Base-by-base conservation (phyloP, 2,797 vertebrate species). In the Tenualosa ilisha region DNA sequence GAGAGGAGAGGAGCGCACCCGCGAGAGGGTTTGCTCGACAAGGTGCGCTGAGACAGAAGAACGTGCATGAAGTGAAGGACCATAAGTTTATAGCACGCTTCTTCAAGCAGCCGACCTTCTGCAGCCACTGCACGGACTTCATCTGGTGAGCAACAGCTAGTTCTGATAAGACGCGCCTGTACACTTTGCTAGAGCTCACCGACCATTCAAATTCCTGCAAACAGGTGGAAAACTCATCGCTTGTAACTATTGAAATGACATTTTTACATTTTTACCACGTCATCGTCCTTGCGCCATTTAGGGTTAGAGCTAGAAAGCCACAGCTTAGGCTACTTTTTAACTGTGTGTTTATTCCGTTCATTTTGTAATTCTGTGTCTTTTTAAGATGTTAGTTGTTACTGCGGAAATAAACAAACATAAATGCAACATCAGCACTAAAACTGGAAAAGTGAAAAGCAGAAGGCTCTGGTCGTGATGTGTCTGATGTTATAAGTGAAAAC, bases 51-150 rank as follows among this genome's bases (percentile, higher is more conserved):
- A 93, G 97, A 81, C 98, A 99, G 96, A 99, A 99, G 95, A 98
- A 98, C 92, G 97, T 97, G 88, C 96, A 97, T 91, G 97, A 98
- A 91, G 97, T 98, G 93, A 99, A 98, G 94, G 92, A 97, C 93
- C 97, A 98, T 95, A 97, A 97, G 90, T 98, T 99, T 96, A 98
- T 95, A 88, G 97, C 97, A 84, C 96, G 97, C 90, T 97, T 98
- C 96, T 98, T 97, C 96, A 98, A 97, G 95, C 97, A 98, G 93
- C 97, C 97, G 83, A 97, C 97, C 87, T 98, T 97, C 96, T 98
- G 97, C 96, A 98, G 97, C 96, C 97, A 98, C 96, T 98, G 97
- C 95, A 98, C 97, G 89, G 97, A 98, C 96, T 98, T 98, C 94
- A 98, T 98, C 95, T 98, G 97, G 97, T 98, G 95, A 97, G 91